These are phyloP conservation scores for Brachyhypopomus occidentalis DNA, from an alignment of 2,113 vertebrate species.

Conservation along the genomic window DNA sequence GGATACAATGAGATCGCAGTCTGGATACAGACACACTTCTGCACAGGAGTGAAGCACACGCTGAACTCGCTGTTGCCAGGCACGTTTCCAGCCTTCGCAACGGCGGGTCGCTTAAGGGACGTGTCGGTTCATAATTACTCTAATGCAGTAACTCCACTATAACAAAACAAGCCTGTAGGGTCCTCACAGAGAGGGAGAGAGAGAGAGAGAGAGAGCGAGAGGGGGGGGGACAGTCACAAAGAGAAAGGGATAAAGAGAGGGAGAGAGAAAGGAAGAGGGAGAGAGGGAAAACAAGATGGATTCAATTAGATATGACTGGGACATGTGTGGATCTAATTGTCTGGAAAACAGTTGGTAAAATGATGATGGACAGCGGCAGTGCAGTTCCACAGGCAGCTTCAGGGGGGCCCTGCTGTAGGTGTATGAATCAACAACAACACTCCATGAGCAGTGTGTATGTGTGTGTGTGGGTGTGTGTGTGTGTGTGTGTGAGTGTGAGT, in stretches of 20 bases:
- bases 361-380: slow-evolving; percentile 17
- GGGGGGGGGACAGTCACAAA: slow-evolving; percentile 1
- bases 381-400: slow-evolving; percentile 15
- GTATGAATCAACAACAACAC: slow-evolving; percentile 2
- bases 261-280: not conserved
- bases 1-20: not conserved
- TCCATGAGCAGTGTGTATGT: not conserved
- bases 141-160: slow-evolving; percentile 17
- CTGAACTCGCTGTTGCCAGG: not conserved
- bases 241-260: not conserved
- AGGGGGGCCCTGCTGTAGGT: not conserved
- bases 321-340: slow-evolving; percentile 20
- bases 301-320: slow-evolving; percentile 29
- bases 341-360: slow-evolving; percentile 27
- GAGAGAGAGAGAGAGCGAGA: slow-evolving; percentile 3
- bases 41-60: not conserved
- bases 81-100: not conserved
- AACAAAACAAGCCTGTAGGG: not conserved
- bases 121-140: slow-evolving; percentile 1
- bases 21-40: not conserved
- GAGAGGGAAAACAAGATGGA: slow-evolving; percentile 3
- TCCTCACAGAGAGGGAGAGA: not conserved
- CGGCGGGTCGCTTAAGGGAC: not conserved
- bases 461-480: not conserved
- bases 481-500: not conserved